A percentile compares a stretch with the other conserved stretches of the same genome.
These are phyloP conservation scores for Psittacula cyanocephala DNA, from an alignment of 2,113 vertebrate genomes.

Conservation along the genomic window DNA sequence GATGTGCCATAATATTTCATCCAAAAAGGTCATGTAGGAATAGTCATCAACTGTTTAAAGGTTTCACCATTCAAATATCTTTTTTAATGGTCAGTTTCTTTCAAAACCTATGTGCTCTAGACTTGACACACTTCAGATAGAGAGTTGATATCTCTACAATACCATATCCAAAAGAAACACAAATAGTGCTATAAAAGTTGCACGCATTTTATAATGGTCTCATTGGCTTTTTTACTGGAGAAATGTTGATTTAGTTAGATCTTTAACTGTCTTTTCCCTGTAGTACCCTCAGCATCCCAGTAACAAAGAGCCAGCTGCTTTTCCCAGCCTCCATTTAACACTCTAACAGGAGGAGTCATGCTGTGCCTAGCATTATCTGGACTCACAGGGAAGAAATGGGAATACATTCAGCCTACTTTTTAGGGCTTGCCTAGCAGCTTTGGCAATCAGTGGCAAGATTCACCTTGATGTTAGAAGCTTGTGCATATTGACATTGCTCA, in stretches of 20 bases:
- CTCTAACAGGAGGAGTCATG: background rate
- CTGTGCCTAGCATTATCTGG: background rate
- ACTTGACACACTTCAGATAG: background rate
- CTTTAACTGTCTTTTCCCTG: background rate
- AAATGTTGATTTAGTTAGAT: background rate
- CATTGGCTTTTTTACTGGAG: background rate
- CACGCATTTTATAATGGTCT: background rate
- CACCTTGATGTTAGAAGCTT: background rate
- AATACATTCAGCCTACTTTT: background rate
- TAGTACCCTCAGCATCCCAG: background rate
- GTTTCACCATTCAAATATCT: background rate
- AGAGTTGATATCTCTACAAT: background rate
- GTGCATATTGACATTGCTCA: background rate
- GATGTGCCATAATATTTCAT: background rate
- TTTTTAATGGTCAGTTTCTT: constrained; percentile 8
- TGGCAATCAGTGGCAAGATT: background rate
- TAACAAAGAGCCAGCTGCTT: constrained; percentile 16
- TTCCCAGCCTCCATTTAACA: background rate
- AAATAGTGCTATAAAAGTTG: background rate
- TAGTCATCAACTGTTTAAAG: background rate
- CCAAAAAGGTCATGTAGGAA: background rate
- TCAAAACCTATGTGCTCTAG: background rate
- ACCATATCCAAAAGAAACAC: background rate
- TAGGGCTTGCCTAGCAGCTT: background rate
- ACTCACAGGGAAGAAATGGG: background rate